phyloP scores from a whole-genome alignment of 2,888 invertebrate species.

The Eupithecia insigniata region DNA sequence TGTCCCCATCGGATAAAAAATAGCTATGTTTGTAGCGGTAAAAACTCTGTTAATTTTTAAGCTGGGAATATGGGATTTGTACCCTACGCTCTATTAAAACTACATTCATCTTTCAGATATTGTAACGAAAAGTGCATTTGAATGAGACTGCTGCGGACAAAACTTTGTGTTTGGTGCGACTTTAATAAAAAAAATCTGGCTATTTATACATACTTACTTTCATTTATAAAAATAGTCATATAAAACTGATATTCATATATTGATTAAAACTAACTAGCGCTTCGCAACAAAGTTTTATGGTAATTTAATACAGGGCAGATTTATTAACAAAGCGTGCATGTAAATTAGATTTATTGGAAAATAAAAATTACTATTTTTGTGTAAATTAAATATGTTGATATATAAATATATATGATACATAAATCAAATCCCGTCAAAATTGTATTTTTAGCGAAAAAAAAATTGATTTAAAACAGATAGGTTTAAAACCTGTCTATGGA shows the following conservation, averaged over 20 bases:
- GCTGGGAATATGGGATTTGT: background rate
- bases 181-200: background rate
- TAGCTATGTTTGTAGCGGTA: too few species aligned
- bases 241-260: background rate
- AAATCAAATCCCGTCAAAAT: background rate
- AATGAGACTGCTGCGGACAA: too few species aligned
- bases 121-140: background rate
- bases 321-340: background rate
- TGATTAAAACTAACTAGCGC: background rate
- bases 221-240: background rate
- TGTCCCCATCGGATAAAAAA: too few species aligned
- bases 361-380: background rate
- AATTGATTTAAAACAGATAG: background rate
- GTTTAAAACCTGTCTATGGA: conserved; percentile 5
- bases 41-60: background rate
- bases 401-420: too few species aligned
- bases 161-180: too few species aligned
- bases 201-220: background rate
- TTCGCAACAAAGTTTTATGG: background rate
- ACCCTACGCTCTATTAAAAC: background rate
- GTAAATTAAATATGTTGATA: background rate
- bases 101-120: background rate
- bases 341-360: background rate
- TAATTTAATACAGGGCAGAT: background rate
- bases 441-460: background rate